Evolutionary conservation across 2,888 invertebrate species (phyloP), one percentile per base, ranked within the genome.

Genomic region (Hypercompe scribonia): DNA sequence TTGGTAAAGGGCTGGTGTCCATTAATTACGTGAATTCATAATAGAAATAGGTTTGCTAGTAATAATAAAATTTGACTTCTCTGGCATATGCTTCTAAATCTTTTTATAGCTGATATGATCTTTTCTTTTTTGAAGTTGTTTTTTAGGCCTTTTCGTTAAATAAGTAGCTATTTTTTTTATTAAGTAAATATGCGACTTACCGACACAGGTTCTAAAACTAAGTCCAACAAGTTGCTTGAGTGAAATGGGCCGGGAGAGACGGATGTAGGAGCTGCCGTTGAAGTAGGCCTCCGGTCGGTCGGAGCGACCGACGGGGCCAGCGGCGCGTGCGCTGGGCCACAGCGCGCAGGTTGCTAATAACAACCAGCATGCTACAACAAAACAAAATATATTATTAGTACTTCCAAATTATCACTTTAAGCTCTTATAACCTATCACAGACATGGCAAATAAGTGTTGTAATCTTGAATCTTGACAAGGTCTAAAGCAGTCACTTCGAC

Each of bases 171-270:
- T 3, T 64, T 64, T 33, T 33, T 33, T 33, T 8, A 34, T 21
- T 1, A 21, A 21, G 4, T 13, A 13, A 64, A 64, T 65, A 1
- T 13, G 3, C 13, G 63, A 91, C 94, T 92, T 89, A 98, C 98
- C 97, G 82, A 97, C 96, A 92, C 98, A 98, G 11, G 98, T 97
- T 84, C 98, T 96, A 92, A 98, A 98, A 93, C 98, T 98, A 84
- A 98, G 96, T 39, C 98, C 98, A 78, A 97, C 97, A 87, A 98
- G 97, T 89, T 97, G 97, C 91, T 97, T 97, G 85, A 98, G 96
- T 75, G 97, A 97, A 89, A 98, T 96, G 73, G 97, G 97, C 77
- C 97, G 96, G 80, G 96, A 93, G 81, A 98, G 96, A 88, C 97
- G 96, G 81, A 98, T 96, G 91, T 97, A 98, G 33, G 98, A 97